These are phyloP conservation scores for Tor tambroides DNA, from an alignment of 2,113 vertebrate genomes.

Conservation along the genomic window DNA sequence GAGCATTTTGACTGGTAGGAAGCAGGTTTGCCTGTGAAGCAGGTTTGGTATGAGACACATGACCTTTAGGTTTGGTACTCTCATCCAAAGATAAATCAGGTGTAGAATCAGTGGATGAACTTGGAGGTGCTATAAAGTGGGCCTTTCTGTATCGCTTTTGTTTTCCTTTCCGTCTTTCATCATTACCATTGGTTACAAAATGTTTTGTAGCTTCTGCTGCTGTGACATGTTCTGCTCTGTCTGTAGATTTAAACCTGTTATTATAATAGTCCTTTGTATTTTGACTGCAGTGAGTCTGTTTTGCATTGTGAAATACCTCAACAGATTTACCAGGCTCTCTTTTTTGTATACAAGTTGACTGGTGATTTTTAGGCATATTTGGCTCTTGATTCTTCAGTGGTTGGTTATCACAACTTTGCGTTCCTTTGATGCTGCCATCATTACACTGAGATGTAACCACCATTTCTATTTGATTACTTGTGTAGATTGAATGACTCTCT, in stretches of 20 bases:
- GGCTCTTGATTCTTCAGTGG: not conserved
- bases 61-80: slow-evolving; percentile 33
- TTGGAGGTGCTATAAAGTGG: slow-evolving; percentile 57
- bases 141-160: slow-evolving; percentile 69
- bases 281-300: not conserved
- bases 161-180: slow-evolving; percentile 63
- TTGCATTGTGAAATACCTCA: not conserved
- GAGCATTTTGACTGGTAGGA: slow-evolving; percentile 31
- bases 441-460: not conserved
- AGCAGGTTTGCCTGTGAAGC: slow-evolving; percentile 18
- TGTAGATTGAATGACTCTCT: not conserved
- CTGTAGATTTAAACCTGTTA: slow-evolving; percentile 8
- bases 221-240: slow-evolving; percentile 30
- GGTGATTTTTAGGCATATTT: not conserved
- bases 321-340: not conserved
- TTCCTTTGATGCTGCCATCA: not conserved
- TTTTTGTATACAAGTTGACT: not conserved
- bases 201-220: slow-evolving; percentile 3
- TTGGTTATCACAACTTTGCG: not conserved
- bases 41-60: slow-evolving; percentile 53
- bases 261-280: slow-evolving; percentile 22
- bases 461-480: not conserved
- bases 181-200: slow-evolving; percentile 6
- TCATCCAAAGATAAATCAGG: slow-evolving; percentile 71
- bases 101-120: slow-evolving; percentile 72